A percentile compares a stretch with the other conserved stretches of the same genome.
Evolutionary conservation across 2,113 vertebrate species (phyloP).

Genomic region (Beaufortia kweichowensis): DNA sequence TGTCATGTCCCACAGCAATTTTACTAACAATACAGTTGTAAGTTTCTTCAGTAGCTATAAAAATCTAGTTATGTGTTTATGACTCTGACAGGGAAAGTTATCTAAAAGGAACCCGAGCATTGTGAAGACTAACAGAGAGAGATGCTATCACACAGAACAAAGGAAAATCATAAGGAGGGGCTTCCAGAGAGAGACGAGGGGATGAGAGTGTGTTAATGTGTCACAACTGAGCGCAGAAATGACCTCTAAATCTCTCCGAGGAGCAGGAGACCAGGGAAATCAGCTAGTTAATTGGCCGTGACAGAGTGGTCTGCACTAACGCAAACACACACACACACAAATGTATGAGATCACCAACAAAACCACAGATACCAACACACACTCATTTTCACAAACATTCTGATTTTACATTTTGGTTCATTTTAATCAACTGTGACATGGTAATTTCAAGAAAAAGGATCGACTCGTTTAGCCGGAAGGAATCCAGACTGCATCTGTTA

Average conservation of each 20-base stretch:
- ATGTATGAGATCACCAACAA: neutral
- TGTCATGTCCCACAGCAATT: no score
- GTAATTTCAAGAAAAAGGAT: neutral
- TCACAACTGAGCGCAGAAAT: slow-evolving; percentile 36
- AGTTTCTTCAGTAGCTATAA: no score
- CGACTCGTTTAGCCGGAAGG: neutral
- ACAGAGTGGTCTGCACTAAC: slow-evolving; percentile 50
- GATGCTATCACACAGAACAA: slow-evolving; percentile 5
- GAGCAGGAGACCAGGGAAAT: slow-evolving; percentile 59
- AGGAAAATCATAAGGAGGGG: neutral
- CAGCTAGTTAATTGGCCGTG: slow-evolving; percentile 66
- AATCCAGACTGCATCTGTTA: neutral
- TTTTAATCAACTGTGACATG: slow-evolving; percentile 10
- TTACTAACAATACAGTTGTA: no score
- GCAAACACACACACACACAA: slow-evolving; percentile 7
- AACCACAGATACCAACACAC: neutral
- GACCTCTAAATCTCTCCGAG: slow-evolving; percentile 36
- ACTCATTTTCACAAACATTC: neutral
- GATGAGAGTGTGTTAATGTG: slow-evolving; percentile 2
- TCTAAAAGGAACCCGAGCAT: no score
- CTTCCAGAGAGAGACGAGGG: slow-evolving; percentile 3
- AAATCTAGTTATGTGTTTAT: neutral
- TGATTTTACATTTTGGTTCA: neutral
- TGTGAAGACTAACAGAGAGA: neutral
- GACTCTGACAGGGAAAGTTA: neutral